Percentiles rank a stretch among this genome's conserved stretches.
Conservation (phyloP, 2,797 vertebrate species). For the Emys orbicularis region DNA sequence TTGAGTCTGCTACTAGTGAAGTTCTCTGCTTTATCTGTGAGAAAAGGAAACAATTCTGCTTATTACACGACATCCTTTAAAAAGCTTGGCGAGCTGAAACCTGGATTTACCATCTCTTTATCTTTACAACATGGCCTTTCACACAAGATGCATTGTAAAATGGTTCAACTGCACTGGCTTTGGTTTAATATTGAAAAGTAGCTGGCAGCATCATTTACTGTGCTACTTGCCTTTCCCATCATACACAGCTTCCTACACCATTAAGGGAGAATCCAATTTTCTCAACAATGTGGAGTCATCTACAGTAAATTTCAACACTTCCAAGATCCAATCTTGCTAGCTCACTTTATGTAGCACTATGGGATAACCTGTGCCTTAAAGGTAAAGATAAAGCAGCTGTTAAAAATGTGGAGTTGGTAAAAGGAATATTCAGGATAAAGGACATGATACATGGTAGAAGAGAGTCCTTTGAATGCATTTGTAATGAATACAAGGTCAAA, state of each 20-base stretch:
- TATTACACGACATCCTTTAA: neutral
- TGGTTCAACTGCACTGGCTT: neutral
- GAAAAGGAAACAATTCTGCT: neutral
- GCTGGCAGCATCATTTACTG: neutral
- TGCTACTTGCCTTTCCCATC: neutral
- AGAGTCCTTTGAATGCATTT: neutral
- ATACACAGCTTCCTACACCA: neutral
- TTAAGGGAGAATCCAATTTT: neutral
- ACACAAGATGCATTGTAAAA: neutral
- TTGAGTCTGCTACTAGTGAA: neutral
- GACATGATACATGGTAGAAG: neutral
- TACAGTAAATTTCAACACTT: neutral
- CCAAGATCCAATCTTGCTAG: neutral
- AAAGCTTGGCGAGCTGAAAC: neutral
- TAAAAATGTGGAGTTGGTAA: neutral
- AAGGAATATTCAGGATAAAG: neutral
- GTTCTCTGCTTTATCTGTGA: neutral
- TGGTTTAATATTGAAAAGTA: neutral
- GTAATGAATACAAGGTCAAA: neutral
- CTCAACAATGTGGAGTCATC: neutral
- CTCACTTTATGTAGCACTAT: neutral
- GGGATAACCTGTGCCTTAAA: neutral
- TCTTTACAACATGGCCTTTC: neutral
- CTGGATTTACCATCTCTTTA: neutral
- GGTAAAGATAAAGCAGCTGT: neutral